These are phyloP conservation scores for Drosophila vallismaia DNA, from an alignment of 2,888 invertebrate species.

Conservation along the genomic window DNA sequence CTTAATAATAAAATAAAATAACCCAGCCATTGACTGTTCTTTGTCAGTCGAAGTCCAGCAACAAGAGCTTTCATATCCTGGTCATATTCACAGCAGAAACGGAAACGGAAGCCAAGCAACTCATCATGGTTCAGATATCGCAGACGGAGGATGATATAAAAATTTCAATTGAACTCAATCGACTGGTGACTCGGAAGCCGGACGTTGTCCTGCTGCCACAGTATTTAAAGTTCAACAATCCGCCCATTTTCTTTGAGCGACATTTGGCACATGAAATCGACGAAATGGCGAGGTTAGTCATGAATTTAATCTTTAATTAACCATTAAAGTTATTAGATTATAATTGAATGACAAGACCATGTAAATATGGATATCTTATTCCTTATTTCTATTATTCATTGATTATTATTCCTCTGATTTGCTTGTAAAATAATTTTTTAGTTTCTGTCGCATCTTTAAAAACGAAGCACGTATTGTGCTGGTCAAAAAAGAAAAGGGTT, in stretches of 20 bases:
- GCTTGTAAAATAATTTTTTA: no score
- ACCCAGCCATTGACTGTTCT: constrained; percentile 1
- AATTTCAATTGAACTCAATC: constrained; percentile 82
- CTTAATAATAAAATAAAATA: constrained; percentile 43
- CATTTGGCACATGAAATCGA: constrained; percentile 82
- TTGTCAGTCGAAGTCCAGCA: constrained; percentile 25
- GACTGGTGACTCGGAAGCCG: constrained; percentile 79
- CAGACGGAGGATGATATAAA: constrained; percentile 83
- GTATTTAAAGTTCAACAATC: constrained; percentile 83
- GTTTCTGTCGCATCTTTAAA: constrained; percentile 81
- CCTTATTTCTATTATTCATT: no score
- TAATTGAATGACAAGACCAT: no score
- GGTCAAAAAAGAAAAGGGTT: constrained; percentile 78
- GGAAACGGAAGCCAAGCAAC: constrained; percentile 26
- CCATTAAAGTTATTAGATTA: no score
- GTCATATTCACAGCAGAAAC: constrained; percentile 7
- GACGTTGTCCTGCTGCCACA: constrained; percentile 81
- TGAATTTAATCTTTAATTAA: background rate
- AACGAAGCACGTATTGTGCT: constrained; percentile 82
- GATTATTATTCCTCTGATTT: no score
- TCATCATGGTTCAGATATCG: constrained; percentile 81
- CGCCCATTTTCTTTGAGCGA: constrained; percentile 83
- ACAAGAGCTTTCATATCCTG: constrained; percentile 25
- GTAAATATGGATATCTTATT: no score
- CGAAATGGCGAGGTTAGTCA: constrained; percentile 70